A percentile compares a stretch with the other conserved stretches of the same genome.
Evolutionary conservation across 2,888 invertebrate genomes (phyloP).

Genomic region (Melanostoma scalare): DNA sequence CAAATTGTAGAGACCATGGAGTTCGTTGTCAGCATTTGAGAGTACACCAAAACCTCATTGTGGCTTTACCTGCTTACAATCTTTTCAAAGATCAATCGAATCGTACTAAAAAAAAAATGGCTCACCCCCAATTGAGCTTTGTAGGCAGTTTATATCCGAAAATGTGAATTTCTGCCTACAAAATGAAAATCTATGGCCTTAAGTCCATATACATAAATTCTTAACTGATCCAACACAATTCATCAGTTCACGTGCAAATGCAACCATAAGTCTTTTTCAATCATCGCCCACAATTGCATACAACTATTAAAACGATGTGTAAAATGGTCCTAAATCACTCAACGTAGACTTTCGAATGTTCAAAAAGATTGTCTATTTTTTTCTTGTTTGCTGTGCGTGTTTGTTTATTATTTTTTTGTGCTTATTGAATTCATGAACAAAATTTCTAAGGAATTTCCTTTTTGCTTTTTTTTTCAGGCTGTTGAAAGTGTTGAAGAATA

Average conservation of each 20-base stretch:
- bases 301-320: slow-evolving; percentile 33
- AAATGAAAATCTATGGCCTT: too few relatives aligned
- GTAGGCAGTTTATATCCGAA: too few relatives aligned
- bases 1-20: too few relatives aligned
- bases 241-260: slow-evolving; percentile 27
- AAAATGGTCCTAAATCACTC: slow-evolving; percentile 48
- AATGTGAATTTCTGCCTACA: too few relatives aligned
- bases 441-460: not conserved
- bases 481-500: slow-evolving; percentile 81
- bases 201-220: too few relatives aligned
- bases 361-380: slow-evolving; percentile 6
- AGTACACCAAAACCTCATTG: too few relatives aligned
- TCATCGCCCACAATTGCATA: slow-evolving; percentile 32
- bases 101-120: too few relatives aligned
- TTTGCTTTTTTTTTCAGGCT: slow-evolving; percentile 78
- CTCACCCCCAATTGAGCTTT: too few relatives aligned
- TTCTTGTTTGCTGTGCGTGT: slow-evolving; percentile 28
- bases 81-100: too few relatives aligned
- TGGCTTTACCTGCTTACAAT: too few relatives aligned
- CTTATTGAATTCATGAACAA: slow-evolving; percentile 10
- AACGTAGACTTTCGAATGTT: slow-evolving; percentile 24
- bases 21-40: too few relatives aligned
- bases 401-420: not conserved
- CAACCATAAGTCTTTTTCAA: slow-evolving; percentile 37
- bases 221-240: not conserved